phyloP scores from a whole-genome alignment of 2,797 vertebrate genomes.

The Adelosebastes latens region DNA sequence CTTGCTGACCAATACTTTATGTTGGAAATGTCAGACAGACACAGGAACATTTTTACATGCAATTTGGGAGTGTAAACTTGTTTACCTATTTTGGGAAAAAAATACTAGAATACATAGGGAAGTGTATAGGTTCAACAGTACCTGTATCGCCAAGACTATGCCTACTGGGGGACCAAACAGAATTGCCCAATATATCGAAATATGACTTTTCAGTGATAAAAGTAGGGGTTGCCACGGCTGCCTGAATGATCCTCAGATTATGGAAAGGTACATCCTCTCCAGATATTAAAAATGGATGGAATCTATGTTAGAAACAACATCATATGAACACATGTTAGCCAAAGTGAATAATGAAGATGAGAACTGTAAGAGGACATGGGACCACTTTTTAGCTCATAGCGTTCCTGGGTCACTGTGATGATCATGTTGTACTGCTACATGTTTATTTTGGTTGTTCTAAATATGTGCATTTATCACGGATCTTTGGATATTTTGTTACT shows the following conservation, averaged over 20 bases:
- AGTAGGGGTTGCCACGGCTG: background rate
- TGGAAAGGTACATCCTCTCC: no score
- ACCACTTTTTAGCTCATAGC: background rate
- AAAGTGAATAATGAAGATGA: background rate
- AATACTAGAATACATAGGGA: background rate
- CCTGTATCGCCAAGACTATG: background rate
- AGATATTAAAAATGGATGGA: background rate
- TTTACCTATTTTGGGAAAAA: background rate
- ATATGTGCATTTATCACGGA: background rate
- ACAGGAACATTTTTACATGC: background rate
- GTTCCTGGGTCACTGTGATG: background rate
- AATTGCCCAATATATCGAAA: no score
- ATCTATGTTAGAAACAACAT: background rate
- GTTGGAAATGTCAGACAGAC: background rate
- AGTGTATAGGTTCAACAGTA: background rate
- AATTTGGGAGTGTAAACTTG: background rate
- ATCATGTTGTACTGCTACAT: background rate
- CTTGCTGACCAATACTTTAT: background rate
- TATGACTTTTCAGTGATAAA: background rate
- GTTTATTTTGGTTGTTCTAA: background rate
- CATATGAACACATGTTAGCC: background rate
- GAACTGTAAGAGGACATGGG: background rate
- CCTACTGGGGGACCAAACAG: background rate
- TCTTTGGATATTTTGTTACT: background rate
- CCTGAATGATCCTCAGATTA: background rate